Base-by-base conservation (phyloP, 1,140 invertebrate species). In the Diachasmimorpha longicaudata region DNA sequence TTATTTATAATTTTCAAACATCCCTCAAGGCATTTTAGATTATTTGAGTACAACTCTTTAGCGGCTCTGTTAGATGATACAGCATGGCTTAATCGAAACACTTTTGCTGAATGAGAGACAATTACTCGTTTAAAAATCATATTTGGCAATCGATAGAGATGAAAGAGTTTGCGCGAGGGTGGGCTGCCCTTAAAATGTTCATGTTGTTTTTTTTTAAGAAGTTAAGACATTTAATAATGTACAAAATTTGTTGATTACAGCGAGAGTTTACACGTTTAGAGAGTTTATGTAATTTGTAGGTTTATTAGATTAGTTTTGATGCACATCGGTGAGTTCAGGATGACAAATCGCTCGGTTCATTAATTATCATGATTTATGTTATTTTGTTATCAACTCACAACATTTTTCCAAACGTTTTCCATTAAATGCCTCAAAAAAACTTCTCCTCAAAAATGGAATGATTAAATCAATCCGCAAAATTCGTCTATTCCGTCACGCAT, bases 151-250 rank as follows among this genome's bases (percentile, higher is more conserved):
- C 69, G 42, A 73, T 58, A 77, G 74, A 82, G 83, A 82, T 85
- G 83, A 79, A 77, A 85, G 82, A 81, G 84, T 84, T 84, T 86
- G 86, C 83, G 87, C 83, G 83, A 86, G 87, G 87, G 86, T 88
- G 87, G 87, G 87, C 87, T 89, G 86, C 84, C 86, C 86, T 81
- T 81, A 68, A 72, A 78, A 72, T 79, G 68, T 81, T 78, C 74
- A 81, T 68, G 75, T 74, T 63, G 58, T 25, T n/a, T 63, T 55
- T n/a, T 63, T 23, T 63, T 31, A 25, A 25, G 23, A 13, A 63
- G 58, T 25, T 25, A 25, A 63, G 23, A 23, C 11, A 10, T 46
- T 75, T 44, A 69, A 52, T 69, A 25, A 46, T 68, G 37, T 58
- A 69, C 48, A 74, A 70, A 37, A 66, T 42, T 71, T 77, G 70